These are phyloP conservation scores for Syngnathus floridae DNA, from an alignment of 2,113 vertebrate species.

Conservation along the genomic window DNA sequence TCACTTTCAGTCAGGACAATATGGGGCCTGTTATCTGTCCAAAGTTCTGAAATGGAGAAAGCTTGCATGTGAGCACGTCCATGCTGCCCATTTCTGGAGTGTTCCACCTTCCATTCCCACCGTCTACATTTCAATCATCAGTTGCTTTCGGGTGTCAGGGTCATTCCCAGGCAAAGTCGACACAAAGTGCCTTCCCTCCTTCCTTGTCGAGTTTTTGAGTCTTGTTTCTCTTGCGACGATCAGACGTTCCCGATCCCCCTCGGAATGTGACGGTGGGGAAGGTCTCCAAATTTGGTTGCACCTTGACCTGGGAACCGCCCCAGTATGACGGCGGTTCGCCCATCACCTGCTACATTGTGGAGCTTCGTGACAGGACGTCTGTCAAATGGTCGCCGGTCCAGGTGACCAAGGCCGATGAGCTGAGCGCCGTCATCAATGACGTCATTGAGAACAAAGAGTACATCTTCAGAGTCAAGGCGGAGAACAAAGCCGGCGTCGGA, in stretches of 20 bases:
- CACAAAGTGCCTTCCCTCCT: not conserved
- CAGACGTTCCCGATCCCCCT: slow-evolving; percentile 92
- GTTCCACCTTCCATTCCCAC: too few relatives aligned
- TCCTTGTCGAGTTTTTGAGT: not conserved
- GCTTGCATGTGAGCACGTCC: too few relatives aligned
- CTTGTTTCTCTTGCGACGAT: too few relatives aligned
- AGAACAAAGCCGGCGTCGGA: slow-evolving; percentile 90
- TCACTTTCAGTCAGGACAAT: too few relatives aligned
- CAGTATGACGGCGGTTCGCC: slow-evolving; percentile 87
- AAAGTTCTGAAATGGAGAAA: too few relatives aligned
- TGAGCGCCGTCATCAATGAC: slow-evolving; percentile 83
- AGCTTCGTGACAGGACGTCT: slow-evolving; percentile 87
- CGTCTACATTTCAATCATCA: too few relatives aligned
- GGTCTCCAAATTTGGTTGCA: slow-evolving; percentile 87
- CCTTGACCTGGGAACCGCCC: slow-evolving; percentile 89
- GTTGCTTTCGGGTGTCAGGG: too few relatives aligned
- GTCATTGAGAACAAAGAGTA: slow-evolving; percentile 99
- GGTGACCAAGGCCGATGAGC: slow-evolving; percentile 79
- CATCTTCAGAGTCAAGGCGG: slow-evolving; percentile 91
- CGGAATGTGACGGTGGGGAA: slow-evolving; percentile 83
- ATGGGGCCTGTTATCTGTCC: too few relatives aligned
- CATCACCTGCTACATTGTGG: slow-evolving; percentile 87
- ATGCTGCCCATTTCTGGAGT: too few relatives aligned
- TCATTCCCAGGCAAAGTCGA: too few relatives aligned
- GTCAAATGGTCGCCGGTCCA: slow-evolving; percentile 87